A percentile compares a stretch with the other conserved stretches of the same genome.
phyloP scores from a whole-genome alignment of 2,888 invertebrate genomes.

The Eilema griseolum region DNA sequence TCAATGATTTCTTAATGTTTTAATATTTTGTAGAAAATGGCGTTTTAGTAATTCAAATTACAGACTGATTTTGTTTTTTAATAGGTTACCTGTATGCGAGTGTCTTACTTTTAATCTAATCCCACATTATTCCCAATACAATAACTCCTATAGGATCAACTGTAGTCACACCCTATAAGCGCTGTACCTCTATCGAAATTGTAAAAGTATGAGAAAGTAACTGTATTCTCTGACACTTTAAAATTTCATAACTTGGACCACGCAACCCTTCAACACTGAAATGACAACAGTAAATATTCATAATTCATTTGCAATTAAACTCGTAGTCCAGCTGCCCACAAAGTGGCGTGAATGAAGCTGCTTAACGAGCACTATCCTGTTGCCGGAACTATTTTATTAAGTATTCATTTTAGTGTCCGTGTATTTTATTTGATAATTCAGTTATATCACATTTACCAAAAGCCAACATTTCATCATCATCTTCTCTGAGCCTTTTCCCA shows the following conservation, averaged over 20 bases:
- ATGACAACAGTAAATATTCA: constrained; percentile 74
- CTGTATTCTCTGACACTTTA: background rate
- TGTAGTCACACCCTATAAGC: no score
- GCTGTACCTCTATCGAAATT: background rate
- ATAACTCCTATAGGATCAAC: no score
- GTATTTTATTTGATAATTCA: constrained; percentile 5
- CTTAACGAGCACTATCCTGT: constrained; percentile 48
- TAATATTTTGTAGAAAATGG: no score
- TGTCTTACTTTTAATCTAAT: no score
- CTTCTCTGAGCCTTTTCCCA: no score
- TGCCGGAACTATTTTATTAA: constrained; percentile 43
- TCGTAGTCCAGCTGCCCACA: constrained; percentile 42
- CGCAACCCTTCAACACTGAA: constrained; percentile 58
- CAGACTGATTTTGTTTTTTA: no score
- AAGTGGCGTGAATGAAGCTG: constrained; percentile 46
- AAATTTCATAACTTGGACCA: constrained; percentile 8
- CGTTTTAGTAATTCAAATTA: no score
- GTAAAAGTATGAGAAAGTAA: background rate
- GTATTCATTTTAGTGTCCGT: constrained; percentile 34
- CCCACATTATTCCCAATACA: no score
- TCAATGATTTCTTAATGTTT: no score
- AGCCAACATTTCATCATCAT: background rate
- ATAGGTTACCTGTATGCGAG: no score
- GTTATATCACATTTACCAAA: background rate
- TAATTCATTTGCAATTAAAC: constrained; percentile 81